A percentile compares a stretch with the other conserved stretches of the same genome.
Evolutionary conservation across 2,888 invertebrate genomes (phyloP).

Genomic region (Tipula lateralis): DNA sequence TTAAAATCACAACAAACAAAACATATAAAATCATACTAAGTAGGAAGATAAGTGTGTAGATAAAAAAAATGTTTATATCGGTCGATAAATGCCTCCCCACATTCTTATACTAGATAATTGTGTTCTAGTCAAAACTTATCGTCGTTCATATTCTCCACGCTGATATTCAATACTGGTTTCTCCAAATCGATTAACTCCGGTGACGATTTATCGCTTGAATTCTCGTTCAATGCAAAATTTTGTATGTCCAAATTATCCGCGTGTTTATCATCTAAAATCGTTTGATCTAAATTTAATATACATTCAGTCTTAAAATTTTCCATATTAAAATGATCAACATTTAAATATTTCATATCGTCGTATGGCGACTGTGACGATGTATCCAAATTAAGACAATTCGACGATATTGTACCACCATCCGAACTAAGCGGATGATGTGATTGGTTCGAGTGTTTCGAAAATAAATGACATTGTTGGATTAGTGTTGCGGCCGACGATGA

Average conservation of each 20-base stretch:
- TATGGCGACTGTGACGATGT: constrained; percentile 42
- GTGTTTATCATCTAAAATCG: constrained; percentile 37
- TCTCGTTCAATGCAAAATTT: neutral
- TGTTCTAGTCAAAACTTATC: constrained; percentile 13
- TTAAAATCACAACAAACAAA: neutral
- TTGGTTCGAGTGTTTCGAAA: neutral
- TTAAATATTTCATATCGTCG: constrained; percentile 49
- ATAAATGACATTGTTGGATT: constrained; percentile 32
- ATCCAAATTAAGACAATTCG: constrained; percentile 41
- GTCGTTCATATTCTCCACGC: neutral
- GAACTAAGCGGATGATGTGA: constrained; percentile 24
- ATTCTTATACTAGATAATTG: neutral
- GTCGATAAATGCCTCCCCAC: neutral
- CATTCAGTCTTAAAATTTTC: constrained; percentile 49
- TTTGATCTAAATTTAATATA: constrained; percentile 48
- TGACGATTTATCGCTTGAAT: constrained; percentile 37
- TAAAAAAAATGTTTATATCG: neutral
- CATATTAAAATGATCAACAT: constrained; percentile 49
- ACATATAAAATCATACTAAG: neutral
- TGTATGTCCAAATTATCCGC: neutral
- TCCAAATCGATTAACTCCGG: constrained; percentile 43
- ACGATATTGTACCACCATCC: neutral
- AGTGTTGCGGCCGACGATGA: neutral
- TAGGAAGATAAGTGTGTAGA: neutral
- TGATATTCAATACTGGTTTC: constrained; percentile 44